Evolutionary conservation across 1,140 invertebrate genomes (phyloP).

Genomic region (Physella acuta): DNA sequence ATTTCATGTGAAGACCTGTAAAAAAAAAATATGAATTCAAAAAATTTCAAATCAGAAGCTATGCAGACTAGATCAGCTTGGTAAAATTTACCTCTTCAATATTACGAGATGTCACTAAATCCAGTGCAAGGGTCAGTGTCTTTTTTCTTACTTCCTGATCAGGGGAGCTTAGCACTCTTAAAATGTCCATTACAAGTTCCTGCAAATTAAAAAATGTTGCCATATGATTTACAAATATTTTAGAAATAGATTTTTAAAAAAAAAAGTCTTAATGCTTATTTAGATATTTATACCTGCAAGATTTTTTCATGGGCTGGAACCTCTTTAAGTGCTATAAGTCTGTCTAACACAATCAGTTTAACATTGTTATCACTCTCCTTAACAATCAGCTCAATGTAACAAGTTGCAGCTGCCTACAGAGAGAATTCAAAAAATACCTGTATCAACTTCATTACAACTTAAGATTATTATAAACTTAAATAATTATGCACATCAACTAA

Average conservation of each 20-base stretch:
- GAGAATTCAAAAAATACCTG: background rate
- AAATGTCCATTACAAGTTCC: constrained; percentile 97
- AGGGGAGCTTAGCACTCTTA: constrained; percentile 87
- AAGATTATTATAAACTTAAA: no score
- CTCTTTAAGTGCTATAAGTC: constrained; percentile 78
- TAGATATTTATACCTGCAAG: constrained; percentile 68
- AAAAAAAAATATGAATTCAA: no score
- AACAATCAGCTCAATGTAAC: constrained; percentile 97
- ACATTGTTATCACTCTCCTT: constrained; percentile 99
- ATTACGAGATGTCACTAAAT: constrained; percentile 88
- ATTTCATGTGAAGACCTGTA: background rate
- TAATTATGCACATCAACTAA: no score
- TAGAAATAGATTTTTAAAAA: background rate
- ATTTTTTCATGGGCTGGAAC: constrained; percentile 87
- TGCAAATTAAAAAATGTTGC: constrained; percentile 48
- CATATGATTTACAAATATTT: background rate
- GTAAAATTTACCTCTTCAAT: constrained; percentile 78
- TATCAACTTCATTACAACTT: no score
- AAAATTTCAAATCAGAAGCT: no score
- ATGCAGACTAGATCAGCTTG: no score
- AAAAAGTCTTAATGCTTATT: no score
- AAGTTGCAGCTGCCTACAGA: constrained; percentile 83
- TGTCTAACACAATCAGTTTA: constrained; percentile 95
- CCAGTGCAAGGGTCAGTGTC: constrained; percentile 81
- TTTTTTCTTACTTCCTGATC: constrained; percentile 91